These are phyloP conservation scores for Parotia lawesii DNA, from an alignment of 2,113 vertebrate species.

Conservation along the genomic window DNA sequence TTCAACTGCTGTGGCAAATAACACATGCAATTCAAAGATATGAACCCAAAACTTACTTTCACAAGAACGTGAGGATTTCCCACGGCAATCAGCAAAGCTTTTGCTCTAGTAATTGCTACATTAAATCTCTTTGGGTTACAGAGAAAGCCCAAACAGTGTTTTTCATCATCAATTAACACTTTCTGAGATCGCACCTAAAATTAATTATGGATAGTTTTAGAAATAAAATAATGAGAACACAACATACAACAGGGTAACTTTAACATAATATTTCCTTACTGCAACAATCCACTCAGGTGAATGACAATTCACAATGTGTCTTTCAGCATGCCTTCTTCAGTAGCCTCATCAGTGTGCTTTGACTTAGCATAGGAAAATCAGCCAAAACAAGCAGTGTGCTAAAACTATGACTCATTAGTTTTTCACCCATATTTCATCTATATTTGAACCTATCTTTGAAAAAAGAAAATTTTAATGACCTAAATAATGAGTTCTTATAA, in stretches of 20 bases:
- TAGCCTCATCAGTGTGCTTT: background rate
- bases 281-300: background rate
- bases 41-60: constrained; percentile 65
- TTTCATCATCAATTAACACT: constrained; percentile 68
- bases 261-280: background rate
- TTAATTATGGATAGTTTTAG: background rate
- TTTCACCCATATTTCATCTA: background rate
- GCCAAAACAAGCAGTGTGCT: background rate
- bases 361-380: background rate
- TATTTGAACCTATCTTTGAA: background rate
- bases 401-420: background rate
- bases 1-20: background rate
- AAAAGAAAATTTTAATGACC: background rate
- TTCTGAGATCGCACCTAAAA: constrained; percentile 88
- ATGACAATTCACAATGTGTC: background rate
- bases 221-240: background rate
- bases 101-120: constrained; percentile 89
- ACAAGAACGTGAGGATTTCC: constrained; percentile 91
- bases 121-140: constrained; percentile 92
- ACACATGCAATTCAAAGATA: background rate
- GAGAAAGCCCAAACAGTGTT: constrained; percentile 82
- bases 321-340: background rate
- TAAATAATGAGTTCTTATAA: background rate
- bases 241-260: background rate
- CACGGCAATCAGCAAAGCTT: constrained; percentile 87